Percentiles rank a stretch among this genome's conserved stretches.
phyloP scores from a whole-genome alignment of 2,797 vertebrate genomes.

The Emydoidea blandingii region DNA sequence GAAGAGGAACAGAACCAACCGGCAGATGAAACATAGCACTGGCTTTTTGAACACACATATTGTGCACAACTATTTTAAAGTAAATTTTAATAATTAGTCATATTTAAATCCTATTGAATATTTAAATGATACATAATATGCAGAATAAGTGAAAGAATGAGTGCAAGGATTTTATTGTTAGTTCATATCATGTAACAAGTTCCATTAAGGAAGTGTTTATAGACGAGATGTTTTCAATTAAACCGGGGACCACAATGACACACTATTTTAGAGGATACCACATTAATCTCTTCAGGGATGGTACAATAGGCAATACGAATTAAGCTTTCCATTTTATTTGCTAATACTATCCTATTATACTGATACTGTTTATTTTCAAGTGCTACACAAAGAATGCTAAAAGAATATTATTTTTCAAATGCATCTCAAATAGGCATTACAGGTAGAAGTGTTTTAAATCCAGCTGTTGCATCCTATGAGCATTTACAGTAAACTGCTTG shows the following conservation, averaged over 20 bases:
- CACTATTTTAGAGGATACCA: rapidly evolving
- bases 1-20: neutral
- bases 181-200: constrained; percentile 20
- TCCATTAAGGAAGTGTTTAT: neutral
- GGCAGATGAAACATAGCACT: neutral
- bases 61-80: neutral
- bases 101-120: neutral
- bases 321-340: neutral
- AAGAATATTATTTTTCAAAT: constrained; percentile 52
- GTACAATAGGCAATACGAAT: neutral
- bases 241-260: neutral
- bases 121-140: constrained; percentile 16
- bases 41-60: neutral
- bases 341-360: neutral
- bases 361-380: neutral
- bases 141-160: neutral
- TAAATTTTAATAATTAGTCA: constrained; percentile 37
- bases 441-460: constrained; percentile 21
- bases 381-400: constrained; percentile 40
- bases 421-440: neutral
- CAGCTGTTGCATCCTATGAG: constrained; percentile 59
- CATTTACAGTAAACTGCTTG: constrained; percentile 71
- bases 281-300: neutral
- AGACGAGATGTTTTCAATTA: neutral
- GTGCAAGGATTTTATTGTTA: neutral